Conservation (phyloP, 2,888 invertebrate species). For the Himalopsyche japonica region DNA sequence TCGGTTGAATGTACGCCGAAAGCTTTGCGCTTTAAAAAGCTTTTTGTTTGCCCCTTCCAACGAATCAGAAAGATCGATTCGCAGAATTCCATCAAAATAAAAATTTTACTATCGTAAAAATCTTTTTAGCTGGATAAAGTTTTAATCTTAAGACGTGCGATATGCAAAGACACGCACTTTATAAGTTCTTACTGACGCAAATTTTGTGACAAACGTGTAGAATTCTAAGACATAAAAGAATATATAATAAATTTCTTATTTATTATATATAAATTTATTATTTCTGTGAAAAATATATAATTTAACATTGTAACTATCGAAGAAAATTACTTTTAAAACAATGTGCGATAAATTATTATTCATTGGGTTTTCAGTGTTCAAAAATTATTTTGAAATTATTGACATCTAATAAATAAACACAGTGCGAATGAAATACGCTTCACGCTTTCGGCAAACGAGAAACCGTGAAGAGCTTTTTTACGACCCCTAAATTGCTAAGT, state of each 20-base stretch:
- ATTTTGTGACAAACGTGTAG: neutral
- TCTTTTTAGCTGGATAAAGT: no score
- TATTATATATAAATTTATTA: no score
- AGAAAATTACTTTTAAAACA: no score
- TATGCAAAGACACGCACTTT: neutral
- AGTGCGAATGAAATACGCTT: neutral
- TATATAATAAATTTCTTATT: no score
- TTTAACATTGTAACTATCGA: no score
- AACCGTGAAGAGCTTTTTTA: neutral
- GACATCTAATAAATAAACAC: neutral
- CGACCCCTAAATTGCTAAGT: neutral
- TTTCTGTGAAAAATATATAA: no score
- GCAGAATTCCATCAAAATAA: neutral
- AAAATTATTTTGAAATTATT: neutral
- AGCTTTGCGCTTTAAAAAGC: conserved; percentile 25
- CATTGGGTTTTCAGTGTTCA: no score
- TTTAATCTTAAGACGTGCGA: neutral
- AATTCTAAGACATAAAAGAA: neutral
- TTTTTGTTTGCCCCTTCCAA: neutral
- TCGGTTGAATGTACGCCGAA: neutral
- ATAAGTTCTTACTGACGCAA: neutral
- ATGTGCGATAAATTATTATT: no score
- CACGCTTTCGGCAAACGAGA: neutral
- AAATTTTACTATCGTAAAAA: neutral
- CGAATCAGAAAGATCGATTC: conserved; percentile 12